Evolutionary conservation across 1,140 invertebrate species (phyloP).

Genomic region (Dendrolimus kikuchii): DNA sequence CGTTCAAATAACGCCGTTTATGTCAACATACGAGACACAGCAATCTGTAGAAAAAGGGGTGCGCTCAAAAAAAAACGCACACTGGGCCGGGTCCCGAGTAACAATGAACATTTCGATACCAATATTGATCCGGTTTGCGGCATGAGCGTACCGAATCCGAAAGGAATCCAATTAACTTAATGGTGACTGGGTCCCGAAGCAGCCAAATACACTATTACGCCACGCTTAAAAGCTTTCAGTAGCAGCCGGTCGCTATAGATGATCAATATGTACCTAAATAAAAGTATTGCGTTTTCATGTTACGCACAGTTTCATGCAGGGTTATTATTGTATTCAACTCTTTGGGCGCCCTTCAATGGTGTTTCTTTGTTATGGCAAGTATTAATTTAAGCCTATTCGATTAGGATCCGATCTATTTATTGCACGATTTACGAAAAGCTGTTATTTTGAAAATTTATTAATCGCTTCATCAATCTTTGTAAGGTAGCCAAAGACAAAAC

Average conservation of each 20-base stretch:
- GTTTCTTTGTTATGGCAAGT: too few species aligned
- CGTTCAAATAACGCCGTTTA: too few species aligned
- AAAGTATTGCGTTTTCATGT: conserved; percentile 27
- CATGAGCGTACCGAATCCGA: conserved; percentile 17
- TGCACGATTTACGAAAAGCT: too few species aligned
- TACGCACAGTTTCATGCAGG: neutral
- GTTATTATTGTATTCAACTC: conserved; percentile 1
- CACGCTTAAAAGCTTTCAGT: conserved; percentile 29
- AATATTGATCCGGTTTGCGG: conserved; percentile 20
- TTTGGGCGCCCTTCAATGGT: too few species aligned
- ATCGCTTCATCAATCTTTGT: too few species aligned
- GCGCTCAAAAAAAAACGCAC: too few species aligned
- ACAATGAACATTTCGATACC: conserved; percentile 20
- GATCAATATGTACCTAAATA: conserved; percentile 21
- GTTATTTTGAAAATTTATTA: too few species aligned
- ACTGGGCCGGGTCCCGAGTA: neutral
- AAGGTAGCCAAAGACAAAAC: too few species aligned
- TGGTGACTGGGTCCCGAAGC: conserved; percentile 21
- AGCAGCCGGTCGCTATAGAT: conserved; percentile 18
- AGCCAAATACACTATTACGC: conserved; percentile 26
- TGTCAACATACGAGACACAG: too few species aligned
- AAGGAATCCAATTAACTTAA: conserved; percentile 39
- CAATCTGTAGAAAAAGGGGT: too few species aligned
- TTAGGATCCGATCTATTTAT: too few species aligned
- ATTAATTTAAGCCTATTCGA: too few species aligned